Base-by-base conservation (phyloP, 2,113 vertebrate species). In the Stomatorhinus ivindoensis region DNA sequence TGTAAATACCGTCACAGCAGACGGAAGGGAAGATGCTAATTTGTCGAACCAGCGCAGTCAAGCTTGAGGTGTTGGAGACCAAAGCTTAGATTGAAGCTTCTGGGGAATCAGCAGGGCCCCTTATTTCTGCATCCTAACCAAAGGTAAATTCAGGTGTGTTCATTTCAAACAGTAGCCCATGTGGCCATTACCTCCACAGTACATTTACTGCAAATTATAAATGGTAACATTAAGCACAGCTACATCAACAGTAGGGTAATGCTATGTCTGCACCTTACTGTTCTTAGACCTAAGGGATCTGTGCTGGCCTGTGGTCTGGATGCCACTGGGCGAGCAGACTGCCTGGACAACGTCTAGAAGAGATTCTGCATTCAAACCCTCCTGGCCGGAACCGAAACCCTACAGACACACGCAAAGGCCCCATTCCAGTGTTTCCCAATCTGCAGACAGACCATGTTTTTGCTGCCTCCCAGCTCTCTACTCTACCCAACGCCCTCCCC, bases 1-100 rank as follows among this genome's bases (percentile, higher is more conserved):
- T 76, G n/a, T 53, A 50, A 31, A n/a, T 61, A 83, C 88, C 48
- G 88, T 55, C 88, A 83, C 19, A 61, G 15, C 69, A 83, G 69
- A 87, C 35, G 48, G 69, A 51, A 55, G 48, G 65, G 27, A 48
- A 89, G 69, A 80, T 50, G 31, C 47, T 82, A 50, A 82, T 42
- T 39, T 46, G 27, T 89, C 21, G 21, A 44, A 55, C 46, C 69
- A 89, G 31, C 35, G 73, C 8, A 55, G 48, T 80, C 24, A n/a
- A 21, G 47, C 69, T 50, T 87, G 50, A 87, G 85, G 85, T 55
- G 47, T 87, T 53, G 31, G 10, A 50, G 46, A 48, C 44, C 17
- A 53, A 87, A 53, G 82, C 82, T 47, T 7, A 47, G 50, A 53
- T 5, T 87, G 13, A 55, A 35, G 50, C 35, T 39, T 80, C 73